A percentile compares a stretch with the other conserved stretches of the same genome.
Evolutionary conservation across 2,797 vertebrate species (phyloP).

Genomic region (Macropodus opercularis): DNA sequence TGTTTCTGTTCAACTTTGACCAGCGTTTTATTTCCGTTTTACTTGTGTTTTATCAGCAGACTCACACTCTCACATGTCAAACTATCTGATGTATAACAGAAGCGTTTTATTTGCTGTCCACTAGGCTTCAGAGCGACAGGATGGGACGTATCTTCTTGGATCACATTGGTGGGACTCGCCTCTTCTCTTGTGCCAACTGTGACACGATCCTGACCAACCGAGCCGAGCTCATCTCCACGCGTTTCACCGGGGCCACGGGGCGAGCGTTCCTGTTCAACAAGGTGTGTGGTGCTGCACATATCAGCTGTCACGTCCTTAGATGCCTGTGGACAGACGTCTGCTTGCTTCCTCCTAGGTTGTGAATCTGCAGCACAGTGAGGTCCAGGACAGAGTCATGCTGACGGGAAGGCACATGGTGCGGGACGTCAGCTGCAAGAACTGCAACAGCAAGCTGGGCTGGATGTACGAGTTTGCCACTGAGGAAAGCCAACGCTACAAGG

Average conservation of each 20-base stretch:
- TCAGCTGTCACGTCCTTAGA: too few species aligned
- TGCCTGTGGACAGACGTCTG: too few species aligned
- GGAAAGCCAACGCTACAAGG: conserved; percentile 98
- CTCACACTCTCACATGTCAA: too few species aligned
- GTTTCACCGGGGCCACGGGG: conserved; percentile 96
- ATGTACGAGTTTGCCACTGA: conserved; percentile 98
- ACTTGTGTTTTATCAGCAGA: too few species aligned
- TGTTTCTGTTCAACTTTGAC: too few species aligned
- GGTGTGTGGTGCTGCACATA: too few species aligned
- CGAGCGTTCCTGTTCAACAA: conserved; percentile 98
- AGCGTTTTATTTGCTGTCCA: too few species aligned
- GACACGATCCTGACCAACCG: conserved; percentile 97
- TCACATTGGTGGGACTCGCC: conserved; percentile 95
- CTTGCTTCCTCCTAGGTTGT: conserved; percentile 85
- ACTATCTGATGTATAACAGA: too few species aligned
- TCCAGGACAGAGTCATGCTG: conserved; percentile 97
- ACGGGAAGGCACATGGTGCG: conserved; percentile 98
- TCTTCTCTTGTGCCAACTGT: conserved; percentile 98
- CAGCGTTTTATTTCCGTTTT: too few species aligned
- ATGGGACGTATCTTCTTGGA: conserved; percentile 98
- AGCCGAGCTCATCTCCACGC: conserved; percentile 96
- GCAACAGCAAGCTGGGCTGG: conserved; percentile 98
- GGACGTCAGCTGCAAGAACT: conserved; percentile 99
- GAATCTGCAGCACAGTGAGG: conserved; percentile 96
- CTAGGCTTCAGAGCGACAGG: neutral